phyloP scores from a whole-genome alignment of 2,797 vertebrate species.

The Spea hammondii region DNA sequence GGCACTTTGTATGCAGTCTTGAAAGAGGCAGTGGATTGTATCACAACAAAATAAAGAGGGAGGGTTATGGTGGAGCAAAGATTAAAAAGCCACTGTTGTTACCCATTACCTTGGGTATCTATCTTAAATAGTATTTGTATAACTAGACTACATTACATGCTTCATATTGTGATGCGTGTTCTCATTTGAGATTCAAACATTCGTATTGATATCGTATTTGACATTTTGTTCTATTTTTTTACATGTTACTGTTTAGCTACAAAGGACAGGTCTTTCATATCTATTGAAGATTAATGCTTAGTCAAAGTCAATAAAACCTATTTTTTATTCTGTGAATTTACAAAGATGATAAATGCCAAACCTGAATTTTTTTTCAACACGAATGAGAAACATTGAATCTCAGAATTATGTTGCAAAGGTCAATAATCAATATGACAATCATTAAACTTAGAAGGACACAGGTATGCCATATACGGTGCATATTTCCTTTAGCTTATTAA shows the following conservation, averaged over 20 bases:
- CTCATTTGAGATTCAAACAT: no score
- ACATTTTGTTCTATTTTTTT: neutral
- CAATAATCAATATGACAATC: conserved; percentile 52
- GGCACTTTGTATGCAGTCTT: no score
- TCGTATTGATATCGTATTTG: neutral
- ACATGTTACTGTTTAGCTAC: conserved; percentile 1
- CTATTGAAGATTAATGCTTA: conserved; percentile 42
- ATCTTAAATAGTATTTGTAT: no score
- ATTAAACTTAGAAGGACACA: conserved; percentile 46
- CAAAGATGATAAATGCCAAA: conserved; percentile 49
- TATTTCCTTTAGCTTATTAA: conserved; percentile 45
- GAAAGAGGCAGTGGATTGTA: no score
- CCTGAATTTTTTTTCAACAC: conserved; percentile 40
- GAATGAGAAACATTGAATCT: conserved; percentile 46
- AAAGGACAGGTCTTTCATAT: conserved; percentile 35
- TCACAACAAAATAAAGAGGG: no score
- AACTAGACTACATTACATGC: no score
- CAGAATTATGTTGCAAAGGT: conserved; percentile 51
- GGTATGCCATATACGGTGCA: conserved; percentile 28
- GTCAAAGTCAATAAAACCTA: conserved; percentile 51
- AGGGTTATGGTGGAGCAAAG: no score
- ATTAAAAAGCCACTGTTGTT: no score
- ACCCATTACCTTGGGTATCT: no score
- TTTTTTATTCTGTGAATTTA: conserved; percentile 44
- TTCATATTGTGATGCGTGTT: no score